Base-by-base conservation (phyloP, 2,888 invertebrate species). In the Syrphus vitripennis region DNA sequence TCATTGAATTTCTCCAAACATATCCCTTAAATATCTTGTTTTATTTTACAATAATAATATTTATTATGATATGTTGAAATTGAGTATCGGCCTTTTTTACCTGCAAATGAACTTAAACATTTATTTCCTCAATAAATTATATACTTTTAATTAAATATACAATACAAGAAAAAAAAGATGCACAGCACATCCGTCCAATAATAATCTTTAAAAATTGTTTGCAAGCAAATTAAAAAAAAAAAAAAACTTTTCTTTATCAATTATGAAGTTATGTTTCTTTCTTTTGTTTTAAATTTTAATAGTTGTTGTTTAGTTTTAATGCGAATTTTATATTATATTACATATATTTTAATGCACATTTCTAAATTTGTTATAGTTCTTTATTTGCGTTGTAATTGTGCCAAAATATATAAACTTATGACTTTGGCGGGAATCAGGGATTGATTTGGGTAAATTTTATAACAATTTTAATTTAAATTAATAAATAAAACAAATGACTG, bases 151-250 rank as follows among this genome's bases (percentile, higher is more conserved):
- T 59, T 3, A 53, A 67, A 45, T 31, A 59, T 34, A 59, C 31
- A 74, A n/a, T n/a, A 65, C 1, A 61, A 26, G 5, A 63, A 59
- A 37, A 24, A 7, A 61, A n/a, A 50, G 40, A 84, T 84, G 72
- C 81, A 81, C 84, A 80, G 80, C 71, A 72, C 81, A 81, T 84
- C 84, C 84, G 84, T 84, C 84, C 84, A 81, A 67, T 82, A 42
- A 45, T 10, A 37, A 57, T 74, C 40, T 59, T 76, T 65, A 61
- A 72, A 48, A 72, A 48, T 61, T 67, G 7, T 31, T 71, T 70
- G 16, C 45, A 50, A 16, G 3, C 31, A 57, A 61, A 19, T 45
- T n/a, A 61, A 31, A 55, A 34, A 48, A 16, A 40, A 10, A 31
- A 3, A 5, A 63, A 45, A 57, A 29, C 31, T 76, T 75, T 65